Conservation (phyloP, 1,140 invertebrate species). For the Bombus cullumanus region DNA sequence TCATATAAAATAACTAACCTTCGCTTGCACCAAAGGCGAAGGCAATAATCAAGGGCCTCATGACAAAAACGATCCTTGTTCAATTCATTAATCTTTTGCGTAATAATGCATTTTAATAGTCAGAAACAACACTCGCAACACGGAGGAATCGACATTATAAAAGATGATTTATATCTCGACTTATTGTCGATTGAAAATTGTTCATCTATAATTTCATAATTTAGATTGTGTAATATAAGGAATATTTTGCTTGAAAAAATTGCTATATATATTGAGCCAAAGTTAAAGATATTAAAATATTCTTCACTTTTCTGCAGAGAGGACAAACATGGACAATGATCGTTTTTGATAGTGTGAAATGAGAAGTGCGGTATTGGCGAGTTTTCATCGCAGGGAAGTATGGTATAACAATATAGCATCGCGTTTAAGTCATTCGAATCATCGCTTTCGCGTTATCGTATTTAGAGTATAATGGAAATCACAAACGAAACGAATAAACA, state of each 20-base stretch:
- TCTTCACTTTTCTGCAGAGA: neutral
- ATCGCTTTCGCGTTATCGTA: too few relatives aligned
- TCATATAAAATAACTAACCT: conserved; percentile 26
- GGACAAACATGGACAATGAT: neutral
- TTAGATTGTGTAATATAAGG: neutral
- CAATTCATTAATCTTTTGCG: too few relatives aligned
- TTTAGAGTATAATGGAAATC: neutral
- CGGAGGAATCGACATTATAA: too few relatives aligned
- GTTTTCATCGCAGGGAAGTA: neutral
- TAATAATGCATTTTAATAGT: too few relatives aligned
- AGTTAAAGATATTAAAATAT: neutral
- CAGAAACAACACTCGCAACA: too few relatives aligned
- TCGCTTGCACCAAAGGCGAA: neutral
- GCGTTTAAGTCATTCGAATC: neutral
- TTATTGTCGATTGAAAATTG: neutral
- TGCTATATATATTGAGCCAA: neutral
- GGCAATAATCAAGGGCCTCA: neutral
- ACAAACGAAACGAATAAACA: neutral
- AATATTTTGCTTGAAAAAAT: neutral
- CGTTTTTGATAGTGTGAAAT: neutral
- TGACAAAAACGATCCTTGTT: neutral
- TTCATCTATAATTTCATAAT: neutral
- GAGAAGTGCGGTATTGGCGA: neutral
- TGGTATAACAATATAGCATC: neutral
- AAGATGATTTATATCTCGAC: neutral